Percentiles rank a stretch among this genome's conserved stretches.
These are phyloP conservation scores for Sinocyclocheilus maitianheensis DNA, from an alignment of 2,113 vertebrate genomes.

Conservation along the genomic window DNA sequence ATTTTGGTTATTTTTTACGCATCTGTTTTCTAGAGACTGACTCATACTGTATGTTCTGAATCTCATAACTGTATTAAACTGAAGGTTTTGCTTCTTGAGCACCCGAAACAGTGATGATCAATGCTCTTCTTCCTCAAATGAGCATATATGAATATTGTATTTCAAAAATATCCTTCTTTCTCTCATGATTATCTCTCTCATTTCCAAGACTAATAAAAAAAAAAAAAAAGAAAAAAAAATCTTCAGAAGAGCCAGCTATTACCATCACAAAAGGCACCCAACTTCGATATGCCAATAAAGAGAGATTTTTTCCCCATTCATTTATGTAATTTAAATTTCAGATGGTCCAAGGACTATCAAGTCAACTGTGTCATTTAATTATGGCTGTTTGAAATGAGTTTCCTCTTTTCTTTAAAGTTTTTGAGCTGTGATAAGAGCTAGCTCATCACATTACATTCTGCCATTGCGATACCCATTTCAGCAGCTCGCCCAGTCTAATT, in stretches of 20 bases:
- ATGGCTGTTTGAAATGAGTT: slow-evolving; percentile 83
- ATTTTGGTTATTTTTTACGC: neutral
- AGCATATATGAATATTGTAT: neutral
- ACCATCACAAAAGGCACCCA: neutral
- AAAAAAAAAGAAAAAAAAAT: neutral
- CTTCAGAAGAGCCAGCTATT: neutral
- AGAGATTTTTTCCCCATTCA: slow-evolving; percentile 65
- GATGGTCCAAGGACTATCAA: slow-evolving; percentile 74
- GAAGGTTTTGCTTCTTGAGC: neutral
- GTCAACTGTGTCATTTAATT: slow-evolving; percentile 85
- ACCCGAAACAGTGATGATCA: neutral
- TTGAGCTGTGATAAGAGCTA: slow-evolving; percentile 77
- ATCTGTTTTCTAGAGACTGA: neutral
- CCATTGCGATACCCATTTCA: slow-evolving; percentile 33
- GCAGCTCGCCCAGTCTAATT: neutral
- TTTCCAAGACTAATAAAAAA: neutral
- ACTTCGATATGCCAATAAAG: slow-evolving; percentile 5
- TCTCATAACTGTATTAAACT: neutral
- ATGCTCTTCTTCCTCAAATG: neutral
- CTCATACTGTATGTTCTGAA: neutral
- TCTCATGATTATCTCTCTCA: neutral
- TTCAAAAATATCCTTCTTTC: neutral
- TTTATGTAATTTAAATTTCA: slow-evolving; percentile 69
- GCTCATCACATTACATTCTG: slow-evolving; percentile 76
- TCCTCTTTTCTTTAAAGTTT: slow-evolving; percentile 75